Percentiles rank a stretch among this genome's conserved stretches.
Conservation (phyloP, 2,888 invertebrate genomes). For the Vandiemenella viatica region DNA sequence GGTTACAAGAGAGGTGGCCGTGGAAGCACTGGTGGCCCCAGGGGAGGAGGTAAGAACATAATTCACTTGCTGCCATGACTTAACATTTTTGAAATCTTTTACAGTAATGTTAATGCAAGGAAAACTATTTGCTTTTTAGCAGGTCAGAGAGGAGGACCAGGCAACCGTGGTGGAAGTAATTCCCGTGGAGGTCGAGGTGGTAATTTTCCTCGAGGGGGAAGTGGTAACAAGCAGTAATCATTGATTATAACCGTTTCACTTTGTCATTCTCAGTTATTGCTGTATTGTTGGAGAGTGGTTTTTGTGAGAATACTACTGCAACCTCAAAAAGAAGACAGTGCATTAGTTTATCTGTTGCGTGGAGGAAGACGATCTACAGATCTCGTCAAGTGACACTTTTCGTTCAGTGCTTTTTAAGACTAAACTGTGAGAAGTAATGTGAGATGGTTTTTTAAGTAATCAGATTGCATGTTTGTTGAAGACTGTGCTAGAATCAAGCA, state of each 20-base stretch:
- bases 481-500: neutral
- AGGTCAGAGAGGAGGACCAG: constrained; percentile 29
- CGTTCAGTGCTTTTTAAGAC: neutral
- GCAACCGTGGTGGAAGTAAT: constrained; percentile 23
- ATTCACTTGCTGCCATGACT: no score
- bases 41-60: constrained; percentile 20
- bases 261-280: no score
- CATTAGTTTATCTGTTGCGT: neutral
- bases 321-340: no score
- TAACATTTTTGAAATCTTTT: no score
- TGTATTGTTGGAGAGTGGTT: no score
- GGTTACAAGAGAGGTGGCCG: constrained; percentile 25
- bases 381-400: neutral
- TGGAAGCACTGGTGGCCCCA: constrained; percentile 19
- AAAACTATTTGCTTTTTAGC: neutral
- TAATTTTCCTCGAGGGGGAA: constrained; percentile 7
- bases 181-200: constrained; percentile 5
- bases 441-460: neutral
- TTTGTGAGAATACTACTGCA: no score
- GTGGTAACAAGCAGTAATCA: constrained; percentile 9
- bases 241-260: no score
- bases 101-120: neutral
- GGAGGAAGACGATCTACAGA: neutral
- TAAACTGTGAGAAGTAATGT: neutral
- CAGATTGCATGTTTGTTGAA: neutral